A percentile compares a stretch with the other conserved stretches of the same genome.
Evolutionary conservation across 2,113 vertebrate species (phyloP).

Genomic region (Strix aluco): DNA sequence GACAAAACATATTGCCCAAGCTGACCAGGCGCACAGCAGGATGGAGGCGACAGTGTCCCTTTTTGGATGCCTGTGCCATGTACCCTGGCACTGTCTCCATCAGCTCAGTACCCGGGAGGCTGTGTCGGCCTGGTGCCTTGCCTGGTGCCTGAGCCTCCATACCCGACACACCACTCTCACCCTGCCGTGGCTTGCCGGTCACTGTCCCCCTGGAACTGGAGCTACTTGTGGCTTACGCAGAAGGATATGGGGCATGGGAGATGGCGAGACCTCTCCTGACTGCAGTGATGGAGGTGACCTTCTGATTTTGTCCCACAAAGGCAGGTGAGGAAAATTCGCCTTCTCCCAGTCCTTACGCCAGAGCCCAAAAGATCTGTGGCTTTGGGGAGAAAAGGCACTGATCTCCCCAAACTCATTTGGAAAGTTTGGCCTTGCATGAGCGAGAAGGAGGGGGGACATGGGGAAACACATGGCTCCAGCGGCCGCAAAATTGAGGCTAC

Average conservation of each 20-base stretch:
- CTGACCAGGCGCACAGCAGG: accelerated
- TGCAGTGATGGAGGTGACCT: neutral
- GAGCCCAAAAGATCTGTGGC: neutral
- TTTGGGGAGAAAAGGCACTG: neutral
- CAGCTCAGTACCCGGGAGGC: neutral
- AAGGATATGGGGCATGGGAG: neutral
- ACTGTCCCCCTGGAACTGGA: neutral
- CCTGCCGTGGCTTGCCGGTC: neutral
- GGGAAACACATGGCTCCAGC: accelerated
- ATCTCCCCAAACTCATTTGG: neutral
- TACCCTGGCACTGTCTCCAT: neutral
- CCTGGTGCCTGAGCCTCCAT: neutral
- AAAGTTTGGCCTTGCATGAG: neutral
- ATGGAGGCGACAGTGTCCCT: neutral
- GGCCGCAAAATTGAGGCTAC: neutral
- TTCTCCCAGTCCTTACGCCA: neutral
- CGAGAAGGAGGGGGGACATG: neutral
- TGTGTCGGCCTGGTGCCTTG: neutral
- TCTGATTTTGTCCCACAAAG: neutral
- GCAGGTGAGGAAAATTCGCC: accelerated
- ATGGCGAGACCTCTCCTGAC: neutral
- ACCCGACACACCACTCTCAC: neutral
- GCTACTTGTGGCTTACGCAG: neutral
- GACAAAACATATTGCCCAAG: accelerated
- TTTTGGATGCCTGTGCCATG: neutral